phyloP scores from a whole-genome alignment of 23 tunicate species.

The Ciona savignyi region DNA sequence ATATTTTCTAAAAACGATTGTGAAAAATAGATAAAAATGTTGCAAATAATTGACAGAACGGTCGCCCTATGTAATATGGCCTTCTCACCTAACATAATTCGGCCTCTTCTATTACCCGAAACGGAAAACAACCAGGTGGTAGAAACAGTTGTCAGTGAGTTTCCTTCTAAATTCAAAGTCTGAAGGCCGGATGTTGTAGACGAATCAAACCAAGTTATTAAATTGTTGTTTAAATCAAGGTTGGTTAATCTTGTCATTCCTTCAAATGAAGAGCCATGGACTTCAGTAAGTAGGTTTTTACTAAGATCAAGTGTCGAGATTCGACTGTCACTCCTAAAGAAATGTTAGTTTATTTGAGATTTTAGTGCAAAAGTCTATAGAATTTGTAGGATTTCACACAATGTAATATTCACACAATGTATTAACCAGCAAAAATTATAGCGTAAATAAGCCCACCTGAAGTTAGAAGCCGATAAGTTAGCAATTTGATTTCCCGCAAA shows the following conservation, averaged over 20 bases:
- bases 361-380: too few species aligned
- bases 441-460: not conserved
- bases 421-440: too few species aligned
- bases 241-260: not conserved
- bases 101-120: not conserved
- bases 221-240: constrained; percentile 3
- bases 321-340: too few species aligned
- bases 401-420: too few species aligned
- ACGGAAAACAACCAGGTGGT: not conserved
- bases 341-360: too few species aligned
- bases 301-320: not conserved
- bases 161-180: not conserved
- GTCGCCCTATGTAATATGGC: not conserved
- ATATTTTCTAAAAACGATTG: too few species aligned
- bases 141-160: not conserved
- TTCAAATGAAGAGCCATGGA: not conserved
- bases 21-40: too few species aligned
- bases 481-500: not conserved
- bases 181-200: not conserved
- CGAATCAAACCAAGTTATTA: not conserved
- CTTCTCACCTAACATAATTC: not conserved
- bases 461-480: not conserved
- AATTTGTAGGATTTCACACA: too few species aligned
- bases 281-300: not conserved
- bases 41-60: too few species aligned